These are phyloP conservation scores for Oligia fasciuncula DNA, from an alignment of 2,888 invertebrate species.

Conservation along the genomic window DNA sequence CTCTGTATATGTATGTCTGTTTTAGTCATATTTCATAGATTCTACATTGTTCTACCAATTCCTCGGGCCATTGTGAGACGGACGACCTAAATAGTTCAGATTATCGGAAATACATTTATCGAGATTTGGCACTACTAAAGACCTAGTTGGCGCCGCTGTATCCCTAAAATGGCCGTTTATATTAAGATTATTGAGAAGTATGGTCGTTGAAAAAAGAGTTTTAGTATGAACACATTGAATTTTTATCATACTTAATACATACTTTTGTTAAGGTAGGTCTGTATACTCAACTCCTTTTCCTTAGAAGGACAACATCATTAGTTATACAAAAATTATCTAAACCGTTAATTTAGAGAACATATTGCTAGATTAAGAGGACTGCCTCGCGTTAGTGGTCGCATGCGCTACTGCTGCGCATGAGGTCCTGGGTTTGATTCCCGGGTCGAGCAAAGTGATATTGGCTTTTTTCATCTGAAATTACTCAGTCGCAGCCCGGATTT, in stretches of 20 bases:
- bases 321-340: not conserved
- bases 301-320: not conserved
- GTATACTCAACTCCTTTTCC: not conserved
- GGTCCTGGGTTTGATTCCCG: too few species aligned
- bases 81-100: constrained; percentile 69
- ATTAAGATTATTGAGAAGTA: constrained; percentile 37
- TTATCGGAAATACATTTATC: constrained; percentile 79
- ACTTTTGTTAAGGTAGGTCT: not conserved
- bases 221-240: not conserved
- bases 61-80: constrained; percentile 72
- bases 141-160: constrained; percentile 85
- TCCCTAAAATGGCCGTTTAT: constrained; percentile 84
- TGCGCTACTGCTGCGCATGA: too few species aligned
- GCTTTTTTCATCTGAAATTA: too few species aligned
- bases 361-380: too few species aligned
- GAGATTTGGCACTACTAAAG: constrained; percentile 87
- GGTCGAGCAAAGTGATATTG: too few species aligned
- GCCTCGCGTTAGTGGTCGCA: too few species aligned
- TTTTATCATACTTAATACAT: not conserved
- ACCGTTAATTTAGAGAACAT: too few species aligned
- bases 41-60: constrained; percentile 30
- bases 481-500: too few species aligned
- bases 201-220: not conserved
- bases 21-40: constrained; percentile 9
- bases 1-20: not conserved